Evolutionary conservation across 2,888 invertebrate species (phyloP).

Genomic region (Brachyptera putata): DNA sequence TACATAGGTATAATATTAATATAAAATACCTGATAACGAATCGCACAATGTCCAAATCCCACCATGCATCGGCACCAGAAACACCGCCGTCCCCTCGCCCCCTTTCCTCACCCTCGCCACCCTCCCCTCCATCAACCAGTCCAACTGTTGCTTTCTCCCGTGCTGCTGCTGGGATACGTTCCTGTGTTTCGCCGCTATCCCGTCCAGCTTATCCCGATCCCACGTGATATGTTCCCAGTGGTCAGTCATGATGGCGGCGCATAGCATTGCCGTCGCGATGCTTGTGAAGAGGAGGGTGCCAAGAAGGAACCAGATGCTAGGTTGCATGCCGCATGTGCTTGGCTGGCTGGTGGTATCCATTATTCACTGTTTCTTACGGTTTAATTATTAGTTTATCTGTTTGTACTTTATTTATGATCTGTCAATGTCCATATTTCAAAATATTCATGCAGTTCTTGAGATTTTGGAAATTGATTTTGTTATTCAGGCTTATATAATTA

Average conservation of each 20-base stretch:
- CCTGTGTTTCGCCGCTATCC: conserved; percentile 44
- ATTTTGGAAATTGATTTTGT: too few relatives aligned
- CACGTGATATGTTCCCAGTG: conserved; percentile 87
- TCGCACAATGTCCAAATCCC: conserved; percentile 88
- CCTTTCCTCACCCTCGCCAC: conserved; percentile 57
- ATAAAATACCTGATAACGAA: conserved; percentile 72
- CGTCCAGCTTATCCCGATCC: conserved; percentile 60
- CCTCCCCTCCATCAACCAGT: conserved; percentile 73
- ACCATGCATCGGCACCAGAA: conserved; percentile 83
- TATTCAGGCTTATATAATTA: too few relatives aligned
- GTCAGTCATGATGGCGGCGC: conserved; percentile 83
- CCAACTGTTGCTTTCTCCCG: conserved; percentile 36
- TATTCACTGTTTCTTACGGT: too few relatives aligned
- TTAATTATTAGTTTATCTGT: too few relatives aligned
- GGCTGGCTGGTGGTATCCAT: conserved; percentile 8
- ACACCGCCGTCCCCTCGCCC: conserved; percentile 44
- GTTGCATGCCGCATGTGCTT: conserved; percentile 55
- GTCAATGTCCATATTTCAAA: too few relatives aligned
- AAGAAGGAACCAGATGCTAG: conserved; percentile 60
- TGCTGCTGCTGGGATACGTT: conserved; percentile 8
- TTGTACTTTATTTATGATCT: too few relatives aligned
- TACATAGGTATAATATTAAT: too few relatives aligned
- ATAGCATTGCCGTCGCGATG: conserved; percentile 74
- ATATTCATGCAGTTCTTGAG: too few relatives aligned
- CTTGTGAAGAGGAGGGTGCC: conserved; percentile 65